Base-by-base conservation (phyloP, 2,888 invertebrate species). In the Chloroclystis v-ata region DNA sequence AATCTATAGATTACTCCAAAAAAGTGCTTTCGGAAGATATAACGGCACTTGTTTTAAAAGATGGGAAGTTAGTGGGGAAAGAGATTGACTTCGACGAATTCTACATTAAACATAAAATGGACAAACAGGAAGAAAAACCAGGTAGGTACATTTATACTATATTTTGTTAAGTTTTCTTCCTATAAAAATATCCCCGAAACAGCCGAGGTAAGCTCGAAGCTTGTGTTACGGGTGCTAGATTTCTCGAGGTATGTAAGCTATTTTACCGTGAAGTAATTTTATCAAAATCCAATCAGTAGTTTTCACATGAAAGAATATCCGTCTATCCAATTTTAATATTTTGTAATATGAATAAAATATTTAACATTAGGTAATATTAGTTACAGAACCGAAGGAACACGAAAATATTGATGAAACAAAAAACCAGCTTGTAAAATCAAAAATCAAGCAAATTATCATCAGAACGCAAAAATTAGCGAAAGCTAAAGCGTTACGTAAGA, bases 1-100 rank as follows among this genome's bases (percentile, higher is more conserved):
- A 57, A 7, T 42, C 29, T 1, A 4, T 48, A 0, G 9, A 35
- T 4, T 57, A 63, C 28, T 63, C 66, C 0, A 57, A 51, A 2
- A 9, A 29, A 0, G 61, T 63, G 0, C 38, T 60, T 0, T 51
- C 55, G 0, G 67, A 65, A 4, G 56, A 59, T 9, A 39, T 54
- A 0, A 41, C 51, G 0, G 39, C 42, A 6, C 47, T 47, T 3
- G 35, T 52, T 5, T 26, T 54, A 0, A 13, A 13, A 0, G 33
- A 43, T 11, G 4, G 16, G 7, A 7, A 30, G 7, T 2, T 1
- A 0, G 26, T 25, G 4, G 30, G 2, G 5, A 28, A 43, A 11
- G 52, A 50, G 20, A 33, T 38, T 1, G 52, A 43, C 1, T 56
- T 60, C 12, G 56, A 60, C 26, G 38, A 45, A 3, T 54, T 57